Percentiles rank a stretch among this genome's conserved stretches.
Evolutionary conservation across 2,113 vertebrate genomes (phyloP).

Genomic region (Phoxinus phoxinus): DNA sequence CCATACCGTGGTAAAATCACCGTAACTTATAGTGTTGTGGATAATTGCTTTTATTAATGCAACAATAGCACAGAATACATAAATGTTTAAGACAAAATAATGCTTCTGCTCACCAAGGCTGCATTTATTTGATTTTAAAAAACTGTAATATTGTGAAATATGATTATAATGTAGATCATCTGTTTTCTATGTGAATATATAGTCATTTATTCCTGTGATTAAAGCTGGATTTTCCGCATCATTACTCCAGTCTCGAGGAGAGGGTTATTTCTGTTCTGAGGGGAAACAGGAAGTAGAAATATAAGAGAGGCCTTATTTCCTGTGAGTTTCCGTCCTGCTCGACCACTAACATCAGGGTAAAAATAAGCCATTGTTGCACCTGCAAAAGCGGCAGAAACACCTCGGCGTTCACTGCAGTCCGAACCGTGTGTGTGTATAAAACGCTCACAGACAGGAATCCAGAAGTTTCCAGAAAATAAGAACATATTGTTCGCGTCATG

Average conservation of each 20-base stretch:
- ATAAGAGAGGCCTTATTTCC: constrained; percentile 49
- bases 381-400: neutral
- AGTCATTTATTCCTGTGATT: too few relatives aligned
- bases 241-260: neutral
- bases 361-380: constrained; percentile 56
- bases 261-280: constrained; percentile 44
- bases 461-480: neutral
- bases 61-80: neutral
- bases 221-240: too few relatives aligned
- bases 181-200: too few relatives aligned
- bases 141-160: too few relatives aligned
- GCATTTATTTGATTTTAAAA: too few relatives aligned
- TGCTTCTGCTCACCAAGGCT: too few relatives aligned
- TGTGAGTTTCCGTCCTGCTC: constrained; percentile 4
- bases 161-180: too few relatives aligned
- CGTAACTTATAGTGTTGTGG: neutral
- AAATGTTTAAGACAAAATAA: neutral
- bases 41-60: neutral
- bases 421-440: neutral
- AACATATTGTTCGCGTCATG: neutral
- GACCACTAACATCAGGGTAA: constrained; percentile 40
- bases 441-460: neutral
- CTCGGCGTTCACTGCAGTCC: neutral
- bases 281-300: constrained; percentile 40
- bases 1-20: neutral